A percentile compares a stretch with the other conserved stretches of the same genome.
Evolutionary conservation across 2,797 vertebrate genomes (phyloP).

Genomic region (Hemitrygon akajei): DNA sequence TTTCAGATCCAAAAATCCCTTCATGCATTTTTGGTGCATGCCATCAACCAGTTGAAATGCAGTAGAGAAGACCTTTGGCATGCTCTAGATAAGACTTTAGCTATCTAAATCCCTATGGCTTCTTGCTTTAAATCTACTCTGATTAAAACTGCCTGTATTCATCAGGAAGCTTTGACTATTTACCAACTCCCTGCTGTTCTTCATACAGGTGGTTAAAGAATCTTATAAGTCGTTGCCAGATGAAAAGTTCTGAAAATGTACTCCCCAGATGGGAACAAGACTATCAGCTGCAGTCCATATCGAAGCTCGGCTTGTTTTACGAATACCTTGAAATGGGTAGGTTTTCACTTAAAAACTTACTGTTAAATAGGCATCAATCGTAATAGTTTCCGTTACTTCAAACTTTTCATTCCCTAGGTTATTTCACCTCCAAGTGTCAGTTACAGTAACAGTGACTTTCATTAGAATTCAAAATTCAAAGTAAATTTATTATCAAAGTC

Average conservation of each 20-base stretch:
- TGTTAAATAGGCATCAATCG: background rate
- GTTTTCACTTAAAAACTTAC: slow-evolving; percentile 39
- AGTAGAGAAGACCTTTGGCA: too few relatives aligned
- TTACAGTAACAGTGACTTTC: background rate
- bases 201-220: slow-evolving; percentile 82
- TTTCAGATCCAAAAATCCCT: too few relatives aligned
- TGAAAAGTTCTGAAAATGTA: slow-evolving; percentile 56
- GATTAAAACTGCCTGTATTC: background rate
- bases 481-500: too few relatives aligned
- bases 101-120: too few relatives aligned
- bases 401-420: background rate
- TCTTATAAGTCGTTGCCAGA: slow-evolving; percentile 64
- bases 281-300: slow-evolving; percentile 71
- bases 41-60: too few relatives aligned
- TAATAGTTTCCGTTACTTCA: background rate
- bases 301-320: slow-evolving; percentile 81
- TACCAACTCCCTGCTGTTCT: slow-evolving; percentile 39
- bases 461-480: too few relatives aligned
- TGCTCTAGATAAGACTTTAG: too few relatives aligned
- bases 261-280: slow-evolving; percentile 88
- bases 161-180: background rate
- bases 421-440: background rate
- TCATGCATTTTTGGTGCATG: too few relatives aligned
- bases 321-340: slow-evolving; percentile 96
- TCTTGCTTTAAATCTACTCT: background rate